Conservation (phyloP, 2,888 invertebrate species). For the Blera fallax region DNA sequence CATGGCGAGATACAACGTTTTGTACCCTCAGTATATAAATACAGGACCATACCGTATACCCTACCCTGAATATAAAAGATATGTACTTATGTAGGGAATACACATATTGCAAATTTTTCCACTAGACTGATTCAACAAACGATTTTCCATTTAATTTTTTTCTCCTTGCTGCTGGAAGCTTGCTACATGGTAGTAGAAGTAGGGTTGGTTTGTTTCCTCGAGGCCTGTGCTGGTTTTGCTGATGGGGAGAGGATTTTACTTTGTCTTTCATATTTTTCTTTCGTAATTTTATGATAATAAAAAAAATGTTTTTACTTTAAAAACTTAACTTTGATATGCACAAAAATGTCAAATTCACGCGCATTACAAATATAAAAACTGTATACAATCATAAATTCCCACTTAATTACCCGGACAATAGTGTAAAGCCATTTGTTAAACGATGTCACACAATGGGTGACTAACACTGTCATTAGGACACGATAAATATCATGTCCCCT, state of each 20-base stretch:
- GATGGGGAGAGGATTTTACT: not conserved
- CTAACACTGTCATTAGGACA: conserved; percentile 64
- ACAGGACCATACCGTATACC: not conserved
- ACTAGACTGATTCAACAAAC: conserved; percentile 62
- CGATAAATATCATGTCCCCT: conserved; percentile 59
- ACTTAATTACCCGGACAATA: conserved; percentile 48
- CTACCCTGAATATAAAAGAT: not conserved
- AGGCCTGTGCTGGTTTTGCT: not conserved
- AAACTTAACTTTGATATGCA: not conserved
- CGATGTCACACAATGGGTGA: conserved; percentile 63
- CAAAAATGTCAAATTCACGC: not conserved
- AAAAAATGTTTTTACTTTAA: conserved; percentile 2
- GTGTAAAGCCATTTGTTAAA: conserved; percentile 56
- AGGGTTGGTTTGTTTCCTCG: conserved; percentile 22
- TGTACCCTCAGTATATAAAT: not conserved
- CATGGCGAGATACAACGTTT: not conserved
- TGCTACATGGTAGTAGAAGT: not conserved
- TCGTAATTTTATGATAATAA: not conserved
- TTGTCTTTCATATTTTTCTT: not conserved
- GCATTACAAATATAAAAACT: not conserved
- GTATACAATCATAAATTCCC: conserved; percentile 20
- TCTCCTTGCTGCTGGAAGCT: conserved; percentile 28
- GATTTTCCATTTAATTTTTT: conserved; percentile 57
- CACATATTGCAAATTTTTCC: conserved; percentile 59
- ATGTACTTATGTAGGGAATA: conserved; percentile 8